Evolutionary conservation across 2,797 vertebrate species (phyloP), one percentile per base, ranked within the genome.

Genomic region (Clangula hyemalis): DNA sequence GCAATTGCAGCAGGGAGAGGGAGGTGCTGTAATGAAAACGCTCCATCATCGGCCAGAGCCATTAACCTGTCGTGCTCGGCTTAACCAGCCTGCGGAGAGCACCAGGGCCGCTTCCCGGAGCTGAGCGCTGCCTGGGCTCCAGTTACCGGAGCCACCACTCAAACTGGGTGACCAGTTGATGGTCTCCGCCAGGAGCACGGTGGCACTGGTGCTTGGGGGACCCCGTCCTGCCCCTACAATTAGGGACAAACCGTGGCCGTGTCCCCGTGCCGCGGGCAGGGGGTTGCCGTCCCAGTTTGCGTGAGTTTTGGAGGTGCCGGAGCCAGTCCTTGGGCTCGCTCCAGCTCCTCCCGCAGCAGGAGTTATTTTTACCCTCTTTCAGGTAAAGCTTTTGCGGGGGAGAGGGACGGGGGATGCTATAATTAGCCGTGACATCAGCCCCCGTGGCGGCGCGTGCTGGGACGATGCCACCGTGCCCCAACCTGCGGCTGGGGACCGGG

Each of bases 361-460:
- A 95, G 93, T 81, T 97, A 97, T 97, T 96, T 97, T 96, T 96
- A 94, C 90, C 92, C 85, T 91, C 77, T 92, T 86, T 51, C 96
- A 97, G 96, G 96, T 97, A 93, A 95, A 94, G 94, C 85, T 84
- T 82, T 89, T 89, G 83, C 7, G 83, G 90, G 91, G 94, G 94
- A 36, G 90, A 80, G 41, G 93, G 93, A 73, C 0, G 78, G 93
- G 89, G 91, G 94, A 72, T 75, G 94, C 86, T 96, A 96, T 73
- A 96, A 95, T 96, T 97, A 97, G 68, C 85, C 2, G 24, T 95
- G 96, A 91, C 95, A 96, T 93, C 96, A 95, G 30, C 91, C 95
- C 93, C 94, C n/a, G 70, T 85, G 93, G 93, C 49, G 62, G 73
- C 45, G 24, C 30, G 39, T 2, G 91, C 81, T 13, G 96, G 61